Percentiles rank a stretch among this genome's conserved stretches.
These are phyloP conservation scores for Apodemia duryi DNA, from an alignment of 2,888 invertebrate genomes.

Conservation along the genomic window DNA sequence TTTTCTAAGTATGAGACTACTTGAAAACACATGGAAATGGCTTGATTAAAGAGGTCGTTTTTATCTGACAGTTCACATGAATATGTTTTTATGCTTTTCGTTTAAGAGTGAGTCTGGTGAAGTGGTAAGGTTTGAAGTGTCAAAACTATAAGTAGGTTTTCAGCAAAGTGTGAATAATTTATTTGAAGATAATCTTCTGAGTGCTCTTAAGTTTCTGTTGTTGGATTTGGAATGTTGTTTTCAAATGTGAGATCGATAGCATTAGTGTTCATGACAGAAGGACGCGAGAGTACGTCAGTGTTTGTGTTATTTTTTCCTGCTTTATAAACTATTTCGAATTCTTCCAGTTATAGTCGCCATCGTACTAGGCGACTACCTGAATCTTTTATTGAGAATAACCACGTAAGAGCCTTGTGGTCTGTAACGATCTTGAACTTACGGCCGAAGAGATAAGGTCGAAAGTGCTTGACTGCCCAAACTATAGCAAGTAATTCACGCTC, in stretches of 20 bases:
- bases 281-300: too few relatives aligned
- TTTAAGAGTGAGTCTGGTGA: constrained; percentile 35
- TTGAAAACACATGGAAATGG: constrained; percentile 34
- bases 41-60: constrained; percentile 34
- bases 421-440: constrained; percentile 32
- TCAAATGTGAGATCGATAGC: too few relatives aligned
- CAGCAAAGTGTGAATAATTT: background rate
- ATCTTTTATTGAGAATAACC: too few relatives aligned
- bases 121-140: constrained; percentile 17
- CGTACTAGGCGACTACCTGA: too few relatives aligned
- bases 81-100: constrained; percentile 35
- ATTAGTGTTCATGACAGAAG: too few relatives aligned
- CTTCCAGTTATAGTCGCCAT: too few relatives aligned
- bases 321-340: too few relatives aligned
- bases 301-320: too few relatives aligned
- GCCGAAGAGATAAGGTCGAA: constrained; percentile 33
- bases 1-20: constrained; percentile 32
- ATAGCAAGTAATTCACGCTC: constrained; percentile 36
- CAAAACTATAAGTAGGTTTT: constrained; percentile 1
- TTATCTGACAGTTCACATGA: constrained; percentile 33
- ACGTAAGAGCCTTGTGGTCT: constrained; percentile 34
- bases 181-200: constrained; percentile 8
- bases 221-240: too few relatives aligned
- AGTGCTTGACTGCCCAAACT: constrained; percentile 33
- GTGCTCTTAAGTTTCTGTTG: too few relatives aligned